phyloP scores from a whole-genome alignment of 2,113 vertebrate genomes.

The Geothlypis trichas region DNA sequence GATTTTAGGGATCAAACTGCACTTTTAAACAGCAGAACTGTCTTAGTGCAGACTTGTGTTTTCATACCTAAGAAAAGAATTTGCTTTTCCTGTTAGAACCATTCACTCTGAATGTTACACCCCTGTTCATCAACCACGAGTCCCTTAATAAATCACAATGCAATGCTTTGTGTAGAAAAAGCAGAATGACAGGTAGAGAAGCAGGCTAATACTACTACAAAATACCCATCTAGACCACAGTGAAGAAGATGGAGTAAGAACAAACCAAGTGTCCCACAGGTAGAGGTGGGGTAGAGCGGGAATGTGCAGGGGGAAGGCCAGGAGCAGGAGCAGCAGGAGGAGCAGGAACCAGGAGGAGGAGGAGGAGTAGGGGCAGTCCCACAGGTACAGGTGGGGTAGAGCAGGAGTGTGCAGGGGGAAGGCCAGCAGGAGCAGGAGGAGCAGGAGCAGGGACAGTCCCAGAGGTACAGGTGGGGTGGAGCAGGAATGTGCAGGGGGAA shows the following conservation, averaged over 20 bases:
- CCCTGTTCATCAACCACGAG: neutral
- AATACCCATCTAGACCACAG: neutral
- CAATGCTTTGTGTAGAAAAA: neutral
- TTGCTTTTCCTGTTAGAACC: neutral
- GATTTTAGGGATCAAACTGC: neutral
- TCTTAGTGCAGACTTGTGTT: too few species aligned
- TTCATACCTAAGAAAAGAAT: neutral
- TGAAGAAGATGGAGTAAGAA: neutral
- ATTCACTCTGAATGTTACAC: neutral
- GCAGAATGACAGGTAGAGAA: neutral
- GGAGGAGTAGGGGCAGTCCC: too few species aligned
- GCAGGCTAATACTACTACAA: neutral
- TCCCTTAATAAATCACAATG: neutral
- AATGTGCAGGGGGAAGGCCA: too few species aligned
- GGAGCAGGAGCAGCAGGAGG: too few species aligned
- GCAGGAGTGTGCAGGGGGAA: too few species aligned
- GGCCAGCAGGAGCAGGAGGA: too few species aligned
- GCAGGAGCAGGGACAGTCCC: too few species aligned
- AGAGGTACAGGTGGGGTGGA: too few species aligned
- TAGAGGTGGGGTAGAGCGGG: too few species aligned
- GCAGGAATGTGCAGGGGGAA: too few species aligned
- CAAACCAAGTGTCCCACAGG: accelerated
- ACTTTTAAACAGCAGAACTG: neutral
- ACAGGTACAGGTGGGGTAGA: too few species aligned
- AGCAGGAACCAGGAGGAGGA: too few species aligned